Percentiles rank a stretch among this genome's conserved stretches.
These are phyloP conservation scores for Achlya flavicornis DNA, from an alignment of 2,888 invertebrate genomes.

Conservation along the genomic window DNA sequence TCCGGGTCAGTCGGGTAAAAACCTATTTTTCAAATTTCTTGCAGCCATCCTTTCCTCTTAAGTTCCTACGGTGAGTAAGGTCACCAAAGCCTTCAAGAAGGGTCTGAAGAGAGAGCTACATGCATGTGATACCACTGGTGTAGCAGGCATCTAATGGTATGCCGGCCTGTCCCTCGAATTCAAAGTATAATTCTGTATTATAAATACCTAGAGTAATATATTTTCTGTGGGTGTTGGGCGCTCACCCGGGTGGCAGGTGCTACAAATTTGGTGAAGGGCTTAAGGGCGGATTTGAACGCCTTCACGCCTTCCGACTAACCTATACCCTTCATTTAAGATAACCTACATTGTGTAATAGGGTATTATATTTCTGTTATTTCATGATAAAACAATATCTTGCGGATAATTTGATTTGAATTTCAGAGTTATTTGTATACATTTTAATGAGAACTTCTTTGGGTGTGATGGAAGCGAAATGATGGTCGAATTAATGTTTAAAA, in stretches of 20 bases:
- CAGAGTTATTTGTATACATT: not conserved
- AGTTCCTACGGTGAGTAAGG: too few relatives aligned
- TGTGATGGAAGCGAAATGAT: too few relatives aligned
- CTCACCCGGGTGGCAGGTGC: not conserved
- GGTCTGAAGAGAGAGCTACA: too few relatives aligned
- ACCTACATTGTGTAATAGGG: not conserved
- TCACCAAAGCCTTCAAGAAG: too few relatives aligned
- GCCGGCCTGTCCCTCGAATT: not conserved
- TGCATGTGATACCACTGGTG: too few relatives aligned
- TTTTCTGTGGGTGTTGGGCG: not conserved
- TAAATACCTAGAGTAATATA: not conserved
- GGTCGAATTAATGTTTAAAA: too few relatives aligned
- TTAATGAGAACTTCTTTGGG: not conserved
- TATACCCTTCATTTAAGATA: not conserved
- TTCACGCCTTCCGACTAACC: slow-evolving; percentile 1
- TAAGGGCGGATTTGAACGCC: not conserved
- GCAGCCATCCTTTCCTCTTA: too few relatives aligned
- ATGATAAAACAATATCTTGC: not conserved
- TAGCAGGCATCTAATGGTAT: too few relatives aligned
- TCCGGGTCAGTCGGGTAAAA: too few relatives aligned
- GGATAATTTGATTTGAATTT: not conserved
- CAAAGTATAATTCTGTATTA: not conserved
- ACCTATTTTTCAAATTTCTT: too few relatives aligned
- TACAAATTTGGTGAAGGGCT: not conserved
- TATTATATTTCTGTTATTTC: not conserved